Percentiles rank a stretch among this genome's conserved stretches.
Evolutionary conservation across 2,888 invertebrate species (phyloP).

Genomic region (Agriopis marginaria): DNA sequence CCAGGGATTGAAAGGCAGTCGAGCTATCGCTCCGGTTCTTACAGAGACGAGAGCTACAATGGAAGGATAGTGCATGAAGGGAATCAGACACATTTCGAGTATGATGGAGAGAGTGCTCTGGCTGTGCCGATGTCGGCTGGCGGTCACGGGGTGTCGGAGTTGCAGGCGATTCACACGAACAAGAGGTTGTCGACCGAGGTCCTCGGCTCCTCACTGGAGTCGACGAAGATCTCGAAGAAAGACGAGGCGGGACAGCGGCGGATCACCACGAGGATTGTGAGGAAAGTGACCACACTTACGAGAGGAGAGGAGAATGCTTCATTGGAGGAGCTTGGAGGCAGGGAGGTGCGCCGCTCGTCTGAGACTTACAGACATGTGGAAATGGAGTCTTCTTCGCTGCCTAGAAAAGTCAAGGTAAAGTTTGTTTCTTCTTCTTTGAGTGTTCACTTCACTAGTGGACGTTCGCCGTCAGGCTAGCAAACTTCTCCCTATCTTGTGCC

Average conservation of each 20-base stretch:
- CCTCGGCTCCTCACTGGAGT: slow-evolving; percentile 93
- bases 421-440: slow-evolving; percentile 19
- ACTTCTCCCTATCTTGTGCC: no score
- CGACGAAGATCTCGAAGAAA: slow-evolving; percentile 93
- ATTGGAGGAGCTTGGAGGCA: slow-evolving; percentile 89
- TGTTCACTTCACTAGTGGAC: no score
- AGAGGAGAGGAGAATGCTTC: slow-evolving; percentile 93
- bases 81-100: slow-evolving; percentile 83
- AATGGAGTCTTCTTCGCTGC: slow-evolving; percentile 84
- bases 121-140: slow-evolving; percentile 79
- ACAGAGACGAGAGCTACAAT: slow-evolving; percentile 78
- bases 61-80: slow-evolving; percentile 81
- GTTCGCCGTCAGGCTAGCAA: no score
- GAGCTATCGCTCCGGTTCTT: slow-evolving; percentile 75
- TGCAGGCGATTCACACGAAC: slow-evolving; percentile 93
- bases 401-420: slow-evolving; percentile 92
- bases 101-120: slow-evolving; percentile 76
- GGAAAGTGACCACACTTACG: slow-evolving; percentile 95
- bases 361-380: slow-evolving; percentile 87
- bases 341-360: slow-evolving; percentile 85
- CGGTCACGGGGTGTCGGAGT: slow-evolving; percentile 81
- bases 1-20: slow-evolving; percentile 78
- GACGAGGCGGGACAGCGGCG: slow-evolving; percentile 92
- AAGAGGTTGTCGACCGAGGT: slow-evolving; percentile 94
- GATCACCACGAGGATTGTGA: slow-evolving; percentile 94